A percentile compares a stretch with the other conserved stretches of the same genome.
Evolutionary conservation across 2,113 vertebrate species (phyloP).

Genomic region (Clarias gariepinus): DNA sequence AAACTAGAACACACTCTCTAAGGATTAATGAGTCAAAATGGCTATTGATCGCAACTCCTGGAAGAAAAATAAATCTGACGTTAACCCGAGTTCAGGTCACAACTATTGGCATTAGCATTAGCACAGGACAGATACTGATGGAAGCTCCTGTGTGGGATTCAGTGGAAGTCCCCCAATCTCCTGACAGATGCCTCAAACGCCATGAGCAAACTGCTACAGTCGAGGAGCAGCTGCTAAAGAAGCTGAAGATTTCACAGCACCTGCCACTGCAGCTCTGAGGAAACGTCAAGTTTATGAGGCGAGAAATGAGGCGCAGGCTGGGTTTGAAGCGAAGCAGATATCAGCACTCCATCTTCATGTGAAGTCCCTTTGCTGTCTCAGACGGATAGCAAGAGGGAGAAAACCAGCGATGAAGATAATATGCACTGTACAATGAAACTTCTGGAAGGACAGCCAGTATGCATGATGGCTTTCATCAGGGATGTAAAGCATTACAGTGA

Average conservation of each 20-base stretch:
- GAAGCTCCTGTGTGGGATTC: neutral
- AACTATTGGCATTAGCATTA: conserved; percentile 45
- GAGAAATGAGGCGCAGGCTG: neutral
- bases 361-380: neutral
- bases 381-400: neutral
- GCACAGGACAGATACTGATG: neutral
- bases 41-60: neutral
- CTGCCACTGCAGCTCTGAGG: neutral
- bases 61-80: neutral
- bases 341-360: neutral
- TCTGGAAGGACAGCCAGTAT: neutral
- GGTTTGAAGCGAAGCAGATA: neutral
- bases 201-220: neutral
- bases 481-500: neutral
- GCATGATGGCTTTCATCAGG: neutral
- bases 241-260: neutral
- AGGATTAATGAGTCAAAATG: neutral
- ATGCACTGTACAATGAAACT: neutral
- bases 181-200: neutral
- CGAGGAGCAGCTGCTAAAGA: neutral
- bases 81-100: conserved; percentile 29
- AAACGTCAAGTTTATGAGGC: neutral
- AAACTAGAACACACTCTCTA: neutral
- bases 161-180: neutral
- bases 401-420: neutral